A percentile compares a stretch with the other conserved stretches of the same genome.
Evolutionary conservation across 2,888 invertebrate genomes (phyloP).

Genomic region (Phorcus lineatus): DNA sequence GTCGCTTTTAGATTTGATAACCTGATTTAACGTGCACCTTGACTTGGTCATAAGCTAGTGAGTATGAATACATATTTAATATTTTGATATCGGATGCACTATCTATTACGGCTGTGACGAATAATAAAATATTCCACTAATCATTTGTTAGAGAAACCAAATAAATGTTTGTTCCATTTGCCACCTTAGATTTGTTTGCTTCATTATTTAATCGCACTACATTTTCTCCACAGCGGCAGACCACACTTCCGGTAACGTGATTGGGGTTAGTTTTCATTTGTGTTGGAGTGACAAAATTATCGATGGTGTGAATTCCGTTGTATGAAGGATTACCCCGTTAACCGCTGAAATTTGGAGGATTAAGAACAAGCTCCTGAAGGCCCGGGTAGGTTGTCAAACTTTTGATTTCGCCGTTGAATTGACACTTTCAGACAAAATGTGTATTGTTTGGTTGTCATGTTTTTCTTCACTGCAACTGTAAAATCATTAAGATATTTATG

Average conservation of each 20-base stretch:
- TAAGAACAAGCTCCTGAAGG: constrained; percentile 72
- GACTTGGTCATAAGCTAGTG: background rate
- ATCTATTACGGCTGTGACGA: no score
- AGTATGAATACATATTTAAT: background rate
- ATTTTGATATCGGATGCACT: no score
- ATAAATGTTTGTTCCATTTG: no score
- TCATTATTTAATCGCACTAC: constrained; percentile 10
- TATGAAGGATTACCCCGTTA: constrained; percentile 41
- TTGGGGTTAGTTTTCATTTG: constrained; percentile 35
- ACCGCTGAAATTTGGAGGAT: constrained; percentile 73
- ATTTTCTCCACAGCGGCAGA: constrained; percentile 14
- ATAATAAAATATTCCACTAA: no score
- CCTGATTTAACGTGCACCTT: background rate
- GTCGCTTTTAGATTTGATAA: no score
- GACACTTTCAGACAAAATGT: no score
- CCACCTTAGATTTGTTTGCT: background rate
- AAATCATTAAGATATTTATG: no score
- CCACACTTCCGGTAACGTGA: constrained; percentile 38
- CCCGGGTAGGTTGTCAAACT: constrained; percentile 63
- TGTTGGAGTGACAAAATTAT: constrained; percentile 35
- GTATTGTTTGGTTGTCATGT: no score
- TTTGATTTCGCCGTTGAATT: background rate
- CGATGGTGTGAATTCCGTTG: constrained; percentile 29
- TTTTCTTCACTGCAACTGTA: no score
- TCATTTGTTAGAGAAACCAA: no score